Conservation (phyloP, 1,140 invertebrate genomes). For the Philopotamus ludificatus region DNA sequence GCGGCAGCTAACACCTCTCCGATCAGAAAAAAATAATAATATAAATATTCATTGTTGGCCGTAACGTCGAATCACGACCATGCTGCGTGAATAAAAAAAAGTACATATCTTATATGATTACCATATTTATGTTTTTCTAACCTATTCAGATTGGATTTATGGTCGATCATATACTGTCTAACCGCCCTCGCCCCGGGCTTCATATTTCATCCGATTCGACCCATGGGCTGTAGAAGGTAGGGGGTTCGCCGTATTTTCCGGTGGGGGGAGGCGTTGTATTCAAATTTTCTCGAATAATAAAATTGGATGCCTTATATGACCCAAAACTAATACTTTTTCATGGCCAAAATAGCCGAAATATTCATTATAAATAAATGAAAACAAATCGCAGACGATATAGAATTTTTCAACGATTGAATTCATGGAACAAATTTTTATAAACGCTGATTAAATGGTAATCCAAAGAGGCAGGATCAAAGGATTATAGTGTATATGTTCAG, state of each 20-base stretch:
- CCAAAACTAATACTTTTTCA: constrained; percentile 26
- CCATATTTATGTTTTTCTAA: constrained; percentile 31
- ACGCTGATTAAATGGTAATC: too few species aligned
- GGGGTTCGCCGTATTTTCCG: not conserved
- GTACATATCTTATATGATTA: constrained; percentile 27
- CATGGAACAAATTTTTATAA: too few species aligned
- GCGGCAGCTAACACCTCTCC: too few species aligned
- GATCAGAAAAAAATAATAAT: too few species aligned
- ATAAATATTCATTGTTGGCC: too few species aligned
- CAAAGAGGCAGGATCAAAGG: too few species aligned
- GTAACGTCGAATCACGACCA: not conserved
- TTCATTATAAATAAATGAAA: too few species aligned
- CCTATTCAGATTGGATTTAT: constrained; percentile 30
- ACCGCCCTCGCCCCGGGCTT: not conserved
- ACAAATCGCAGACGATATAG: too few species aligned
- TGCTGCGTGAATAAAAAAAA: constrained; percentile 17
- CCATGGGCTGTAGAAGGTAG: not conserved
- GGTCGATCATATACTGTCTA: constrained; percentile 15
- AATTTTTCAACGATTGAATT: too few species aligned
- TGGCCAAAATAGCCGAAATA: not conserved
- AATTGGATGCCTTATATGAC: constrained; percentile 29
- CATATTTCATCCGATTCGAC: constrained; percentile 3
- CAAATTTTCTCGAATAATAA: constrained; percentile 27
- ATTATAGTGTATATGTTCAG: too few species aligned
- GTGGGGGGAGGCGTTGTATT: constrained; percentile 15